Evolutionary conservation across 2,888 invertebrate genomes (phyloP).

Genomic region (Drosophila pegasa): DNA sequence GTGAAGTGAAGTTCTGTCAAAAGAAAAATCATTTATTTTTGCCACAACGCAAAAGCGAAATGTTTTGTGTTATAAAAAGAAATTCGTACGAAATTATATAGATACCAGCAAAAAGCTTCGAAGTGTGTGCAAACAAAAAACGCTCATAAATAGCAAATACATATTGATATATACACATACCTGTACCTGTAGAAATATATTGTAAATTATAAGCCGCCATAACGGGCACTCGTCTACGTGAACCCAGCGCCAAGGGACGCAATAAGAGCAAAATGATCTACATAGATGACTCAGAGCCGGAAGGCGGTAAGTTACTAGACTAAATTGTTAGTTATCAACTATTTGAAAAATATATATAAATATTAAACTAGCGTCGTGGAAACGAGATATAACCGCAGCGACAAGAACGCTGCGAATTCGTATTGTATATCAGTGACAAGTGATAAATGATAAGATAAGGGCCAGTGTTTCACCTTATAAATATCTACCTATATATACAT

Average conservation of each 20-base stretch:
- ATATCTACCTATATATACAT: slow-evolving; percentile 6
- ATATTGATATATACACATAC: slow-evolving; percentile 1
- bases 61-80: slow-evolving; percentile 52
- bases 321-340: slow-evolving; percentile 7
- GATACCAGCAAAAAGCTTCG: slow-evolving; percentile 27
- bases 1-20: slow-evolving; percentile 66
- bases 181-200: not conserved
- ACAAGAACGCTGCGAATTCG: slow-evolving; percentile 27
- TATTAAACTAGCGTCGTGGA: not conserved
- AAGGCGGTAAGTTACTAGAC: slow-evolving; percentile 90
- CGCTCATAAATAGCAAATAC: slow-evolving; percentile 9
- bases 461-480: slow-evolving; percentile 3
- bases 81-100: slow-evolving; percentile 43
- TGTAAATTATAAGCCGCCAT: slow-evolving; percentile 23
- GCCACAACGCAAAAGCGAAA: slow-evolving; percentile 52
- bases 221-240: slow-evolving; percentile 80
- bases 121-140: slow-evolving; percentile 19
- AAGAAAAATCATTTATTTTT: slow-evolving; percentile 38
- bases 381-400: not conserved
- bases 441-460: slow-evolving; percentile 40
- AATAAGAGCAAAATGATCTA: slow-evolving; percentile 89
- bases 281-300: slow-evolving; percentile 95
- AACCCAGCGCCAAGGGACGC: slow-evolving; percentile 61
- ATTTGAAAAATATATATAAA: not conserved
- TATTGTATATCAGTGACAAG: slow-evolving; percentile 38